Base-by-base conservation (phyloP, 2,888 invertebrate genomes). In the Pemphredon lugubris region DNA sequence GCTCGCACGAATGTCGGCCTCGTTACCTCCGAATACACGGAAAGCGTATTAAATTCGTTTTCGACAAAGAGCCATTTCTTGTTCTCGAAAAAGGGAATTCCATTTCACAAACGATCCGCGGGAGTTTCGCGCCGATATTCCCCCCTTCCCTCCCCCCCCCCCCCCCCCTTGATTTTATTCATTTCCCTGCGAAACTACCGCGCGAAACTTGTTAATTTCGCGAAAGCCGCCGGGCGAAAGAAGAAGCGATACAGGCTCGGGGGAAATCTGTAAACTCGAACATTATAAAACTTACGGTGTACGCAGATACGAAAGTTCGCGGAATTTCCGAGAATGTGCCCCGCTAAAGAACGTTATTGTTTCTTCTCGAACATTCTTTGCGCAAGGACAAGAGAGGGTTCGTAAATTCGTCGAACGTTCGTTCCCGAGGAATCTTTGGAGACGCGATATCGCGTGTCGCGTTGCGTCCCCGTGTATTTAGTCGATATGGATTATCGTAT, bases 251-350 rank as follows among this genome's bases (percentile, higher is more conserved):
- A 70, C 57, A 55, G 65, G 73, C 82, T 79, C 73, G 63, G 58
- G 73, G 79, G 79, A 82, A 80, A 80, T 82, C 76, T 75, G 73
- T 79, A 66, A 78, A 75, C 66, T 75, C 71, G 66, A 75, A 67
- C 68, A 65, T 75, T 78, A 75, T 68, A 68, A 81, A 81, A 81
- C 70, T 79, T 64, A 44, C 45, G 11, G 34, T 32, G 57, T 40
- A 26, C 42, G 59, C 63, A 23, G 50, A 40, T 57, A 44, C 63
- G 47, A 58, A 72, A 72, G 48, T 72, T 74, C 37, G 34, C 30
- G 48, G 9, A 50, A 54, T 44, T 30, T 16, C 39, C 55, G 59
- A 32, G 57, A 69, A 47, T 58, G 34, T 51, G 48, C 55, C 47
- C 51, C 54, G 47, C 7, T 16, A 63, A 63, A 64, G 64, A 57